Evolutionary conservation across 2,888 invertebrate genomes (phyloP).

Genomic region (Eumacrocentrus americanus): DNA sequence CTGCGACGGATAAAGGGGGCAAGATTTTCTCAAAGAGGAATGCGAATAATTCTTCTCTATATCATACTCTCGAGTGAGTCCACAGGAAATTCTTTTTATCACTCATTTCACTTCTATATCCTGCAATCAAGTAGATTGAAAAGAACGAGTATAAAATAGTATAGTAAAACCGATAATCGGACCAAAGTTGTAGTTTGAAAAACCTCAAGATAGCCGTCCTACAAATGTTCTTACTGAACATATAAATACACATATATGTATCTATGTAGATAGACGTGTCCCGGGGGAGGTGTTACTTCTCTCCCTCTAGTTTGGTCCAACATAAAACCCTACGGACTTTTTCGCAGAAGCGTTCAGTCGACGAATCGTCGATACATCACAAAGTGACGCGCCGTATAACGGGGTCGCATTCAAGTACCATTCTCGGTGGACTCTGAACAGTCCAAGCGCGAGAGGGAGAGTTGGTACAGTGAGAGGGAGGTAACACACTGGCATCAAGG

Average conservation of each 20-base stretch:
- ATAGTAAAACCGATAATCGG: too few relatives aligned
- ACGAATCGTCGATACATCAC: conserved; percentile 45
- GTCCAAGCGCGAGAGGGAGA: conserved; percentile 24
- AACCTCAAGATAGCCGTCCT: too few relatives aligned
- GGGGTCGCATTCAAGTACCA: conserved; percentile 41
- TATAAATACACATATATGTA: too few relatives aligned
- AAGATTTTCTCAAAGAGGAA: conserved; percentile 54
- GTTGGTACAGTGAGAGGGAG: conserved; percentile 22
- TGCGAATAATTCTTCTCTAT: conserved; percentile 57
- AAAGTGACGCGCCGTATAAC: conserved; percentile 44
- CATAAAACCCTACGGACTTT: conserved; percentile 11
- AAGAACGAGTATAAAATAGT: too few relatives aligned
- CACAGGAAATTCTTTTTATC: conserved; percentile 31
- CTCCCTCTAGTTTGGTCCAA: neutral
- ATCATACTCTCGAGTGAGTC: conserved; percentile 11
- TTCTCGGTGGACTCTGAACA: conserved; percentile 24
- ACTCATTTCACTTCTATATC: too few relatives aligned
- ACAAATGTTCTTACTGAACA: too few relatives aligned
- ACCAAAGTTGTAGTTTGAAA: neutral
- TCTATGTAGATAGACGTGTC: conserved; percentile 11
- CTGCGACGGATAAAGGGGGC: conserved; percentile 52
- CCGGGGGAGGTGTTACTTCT: conserved; percentile 11
- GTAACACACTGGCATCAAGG: conserved; percentile 32
- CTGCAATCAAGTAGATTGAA: too few relatives aligned
- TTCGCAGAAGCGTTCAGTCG: conserved; percentile 22